A percentile compares a stretch with the other conserved stretches of the same genome.
These are phyloP conservation scores for Ramphastos sulfuratus DNA, from an alignment of 2,113 vertebrate genomes.

Conservation along the genomic window DNA sequence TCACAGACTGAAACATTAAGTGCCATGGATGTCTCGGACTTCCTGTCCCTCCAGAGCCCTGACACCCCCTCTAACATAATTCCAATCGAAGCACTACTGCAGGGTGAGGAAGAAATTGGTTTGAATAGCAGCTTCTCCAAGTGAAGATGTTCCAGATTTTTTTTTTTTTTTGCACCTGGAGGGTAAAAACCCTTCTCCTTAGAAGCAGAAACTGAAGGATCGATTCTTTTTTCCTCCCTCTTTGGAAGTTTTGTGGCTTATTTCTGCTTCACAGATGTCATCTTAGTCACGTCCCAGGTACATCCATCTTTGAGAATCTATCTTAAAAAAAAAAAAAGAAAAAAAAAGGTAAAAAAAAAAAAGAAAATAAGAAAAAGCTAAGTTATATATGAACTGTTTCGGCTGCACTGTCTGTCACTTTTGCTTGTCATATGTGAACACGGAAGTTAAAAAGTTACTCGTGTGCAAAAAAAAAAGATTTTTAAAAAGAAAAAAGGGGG, in stretches of 20 bases:
- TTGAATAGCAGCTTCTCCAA: constrained; percentile 78
- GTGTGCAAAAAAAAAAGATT: constrained; percentile 72
- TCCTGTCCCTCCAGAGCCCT: constrained; percentile 90
- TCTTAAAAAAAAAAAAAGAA: constrained; percentile 48
- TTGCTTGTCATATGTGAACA: constrained; percentile 79
- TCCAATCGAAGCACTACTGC: constrained; percentile 88
- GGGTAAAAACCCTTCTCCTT: constrained; percentile 51
- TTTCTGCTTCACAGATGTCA: constrained; percentile 73
- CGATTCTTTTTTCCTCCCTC: constrained; percentile 49
- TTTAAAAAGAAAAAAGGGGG: constrained; percentile 60
- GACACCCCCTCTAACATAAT: constrained; percentile 80
- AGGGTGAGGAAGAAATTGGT: constrained; percentile 86
- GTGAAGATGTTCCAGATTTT: constrained; percentile 67
- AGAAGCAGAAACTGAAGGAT: constrained; percentile 74
- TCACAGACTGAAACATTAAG: constrained; percentile 80
- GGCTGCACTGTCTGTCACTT: constrained; percentile 86
- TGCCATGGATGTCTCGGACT: constrained; percentile 91
- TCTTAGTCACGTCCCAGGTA: constrained; percentile 77
- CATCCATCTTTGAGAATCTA: constrained; percentile 75
- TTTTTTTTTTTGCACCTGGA: constrained; percentile 56
- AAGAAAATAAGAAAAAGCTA: constrained; percentile 65
- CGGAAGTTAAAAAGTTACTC: constrained; percentile 75
- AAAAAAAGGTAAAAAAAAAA: constrained; percentile 4
- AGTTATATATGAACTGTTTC: constrained; percentile 80
- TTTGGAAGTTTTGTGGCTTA: constrained; percentile 69